A percentile compares a stretch with the other conserved stretches of the same genome.
These are phyloP conservation scores for Linyphia triangularis DNA, from an alignment of 2,888 invertebrate species.

Conservation along the genomic window DNA sequence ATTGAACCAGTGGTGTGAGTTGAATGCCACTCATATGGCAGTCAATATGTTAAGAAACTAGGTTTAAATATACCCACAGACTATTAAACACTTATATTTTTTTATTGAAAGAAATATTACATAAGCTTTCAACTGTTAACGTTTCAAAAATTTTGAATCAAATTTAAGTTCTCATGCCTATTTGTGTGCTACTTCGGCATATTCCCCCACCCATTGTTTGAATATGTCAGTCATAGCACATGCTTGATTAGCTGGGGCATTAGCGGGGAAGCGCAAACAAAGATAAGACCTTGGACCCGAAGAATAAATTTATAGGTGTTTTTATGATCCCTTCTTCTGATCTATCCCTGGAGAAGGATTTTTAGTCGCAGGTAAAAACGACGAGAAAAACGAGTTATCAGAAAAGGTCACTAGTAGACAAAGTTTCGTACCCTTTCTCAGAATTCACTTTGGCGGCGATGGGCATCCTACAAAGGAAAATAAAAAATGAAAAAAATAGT, in stretches of 20 bases:
- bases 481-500: background rate
- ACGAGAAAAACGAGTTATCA: slow-evolving; percentile 22
- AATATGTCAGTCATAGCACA: too few relatives aligned
- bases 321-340: slow-evolving; percentile 17
- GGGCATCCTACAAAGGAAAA: background rate
- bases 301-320: slow-evolving; percentile 31
- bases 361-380: background rate
- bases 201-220: too few relatives aligned
- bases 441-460: background rate
- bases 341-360: slow-evolving; percentile 29
- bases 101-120: too few relatives aligned
- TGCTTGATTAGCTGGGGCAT: background rate
- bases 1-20: too few relatives aligned
- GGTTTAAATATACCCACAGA: too few relatives aligned
- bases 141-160: too few relatives aligned
- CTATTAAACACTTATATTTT: too few relatives aligned
- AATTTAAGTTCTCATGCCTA: too few relatives aligned
- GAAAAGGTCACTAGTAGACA: slow-evolving; percentile 25
- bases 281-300: slow-evolving; percentile 26
- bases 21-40: too few relatives aligned
- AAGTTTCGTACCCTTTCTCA: background rate
- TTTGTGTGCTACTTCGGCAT: too few relatives aligned
- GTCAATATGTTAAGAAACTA: too few relatives aligned
- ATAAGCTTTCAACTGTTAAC: too few relatives aligned
- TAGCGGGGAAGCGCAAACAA: slow-evolving; percentile 24